phyloP scores from a whole-genome alignment of 2,888 invertebrate genomes.

The Augochlorella aurata region DNA sequence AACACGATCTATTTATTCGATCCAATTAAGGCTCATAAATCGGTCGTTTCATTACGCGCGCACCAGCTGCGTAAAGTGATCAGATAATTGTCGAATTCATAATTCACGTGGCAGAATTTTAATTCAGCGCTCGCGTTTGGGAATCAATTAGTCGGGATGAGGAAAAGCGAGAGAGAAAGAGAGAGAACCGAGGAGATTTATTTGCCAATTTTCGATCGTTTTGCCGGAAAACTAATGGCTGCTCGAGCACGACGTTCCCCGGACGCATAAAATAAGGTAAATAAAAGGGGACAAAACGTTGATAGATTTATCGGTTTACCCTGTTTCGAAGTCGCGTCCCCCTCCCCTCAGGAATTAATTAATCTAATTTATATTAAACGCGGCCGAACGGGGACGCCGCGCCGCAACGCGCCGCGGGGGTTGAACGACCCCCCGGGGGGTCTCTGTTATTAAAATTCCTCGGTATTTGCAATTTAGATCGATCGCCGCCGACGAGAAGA shows the following conservation, averaged over 20 bases:
- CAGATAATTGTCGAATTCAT: constrained; percentile 10
- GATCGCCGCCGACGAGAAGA: constrained; percentile 7
- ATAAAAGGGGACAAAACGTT: not conserved
- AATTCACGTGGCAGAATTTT: not conserved
- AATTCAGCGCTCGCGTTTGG: not conserved
- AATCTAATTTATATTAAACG: constrained; percentile 25
- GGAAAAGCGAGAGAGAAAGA: not conserved
- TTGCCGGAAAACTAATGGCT: not conserved
- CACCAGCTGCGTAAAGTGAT: constrained; percentile 7
- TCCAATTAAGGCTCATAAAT: constrained; percentile 2
- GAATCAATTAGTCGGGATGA: not conserved
- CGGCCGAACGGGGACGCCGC: not conserved
- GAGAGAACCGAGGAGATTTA: not conserved
- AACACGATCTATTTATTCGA: not conserved
- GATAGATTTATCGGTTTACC: not conserved
- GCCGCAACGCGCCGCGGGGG: not conserved
- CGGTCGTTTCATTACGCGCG: not conserved
- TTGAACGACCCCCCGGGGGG: constrained; percentile 23
- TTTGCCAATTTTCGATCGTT: constrained; percentile 16
- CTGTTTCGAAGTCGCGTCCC: not conserved
- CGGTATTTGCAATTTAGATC: constrained; percentile 52
- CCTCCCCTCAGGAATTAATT: not conserved
- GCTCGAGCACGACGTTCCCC: not conserved
- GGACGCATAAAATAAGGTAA: not conserved
- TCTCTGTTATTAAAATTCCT: constrained; percentile 39